Evolutionary conservation across 2,888 invertebrate species (phyloP).

Genomic region (Chloromyia formosa): DNA sequence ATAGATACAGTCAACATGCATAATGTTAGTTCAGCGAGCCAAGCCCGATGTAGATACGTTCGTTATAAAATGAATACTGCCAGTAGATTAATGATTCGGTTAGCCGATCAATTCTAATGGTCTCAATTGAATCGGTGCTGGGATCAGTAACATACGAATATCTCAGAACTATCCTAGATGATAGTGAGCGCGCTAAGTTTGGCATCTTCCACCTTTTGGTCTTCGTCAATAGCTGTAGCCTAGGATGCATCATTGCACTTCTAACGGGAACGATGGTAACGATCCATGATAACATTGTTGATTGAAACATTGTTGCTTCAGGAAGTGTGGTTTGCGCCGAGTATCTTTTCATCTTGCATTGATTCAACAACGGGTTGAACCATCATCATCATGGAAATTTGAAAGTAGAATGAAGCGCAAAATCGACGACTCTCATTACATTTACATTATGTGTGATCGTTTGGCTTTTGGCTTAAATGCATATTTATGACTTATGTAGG

Average conservation of each 20-base stretch:
- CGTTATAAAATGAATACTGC: no score
- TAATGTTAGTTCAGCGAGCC: no score
- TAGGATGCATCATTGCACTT: not conserved
- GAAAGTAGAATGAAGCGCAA: not conserved
- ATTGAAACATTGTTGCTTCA: not conserved
- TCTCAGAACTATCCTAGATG: no score
- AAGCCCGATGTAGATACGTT: no score
- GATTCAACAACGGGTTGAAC: not conserved
- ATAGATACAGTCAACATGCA: no score
- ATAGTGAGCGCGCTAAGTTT: no score
- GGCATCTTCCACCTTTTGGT: no score
- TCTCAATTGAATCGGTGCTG: no score
- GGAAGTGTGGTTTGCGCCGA: not conserved
- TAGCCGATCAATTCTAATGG: no score
- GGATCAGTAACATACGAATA: no score
- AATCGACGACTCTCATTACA: not conserved
- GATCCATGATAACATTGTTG: not conserved
- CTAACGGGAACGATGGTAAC: not conserved
- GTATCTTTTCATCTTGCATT: not conserved
- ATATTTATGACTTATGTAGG: conserved; percentile 3
- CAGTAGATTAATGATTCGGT: no score
- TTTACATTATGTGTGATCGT: not conserved
- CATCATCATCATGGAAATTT: not conserved
- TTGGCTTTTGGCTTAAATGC: not conserved
- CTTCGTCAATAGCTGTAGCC: no score